Percentiles rank a stretch among this genome's conserved stretches.
Conservation (phyloP, 1,140 invertebrate species). For the Scaptomyza graminum region DNA sequence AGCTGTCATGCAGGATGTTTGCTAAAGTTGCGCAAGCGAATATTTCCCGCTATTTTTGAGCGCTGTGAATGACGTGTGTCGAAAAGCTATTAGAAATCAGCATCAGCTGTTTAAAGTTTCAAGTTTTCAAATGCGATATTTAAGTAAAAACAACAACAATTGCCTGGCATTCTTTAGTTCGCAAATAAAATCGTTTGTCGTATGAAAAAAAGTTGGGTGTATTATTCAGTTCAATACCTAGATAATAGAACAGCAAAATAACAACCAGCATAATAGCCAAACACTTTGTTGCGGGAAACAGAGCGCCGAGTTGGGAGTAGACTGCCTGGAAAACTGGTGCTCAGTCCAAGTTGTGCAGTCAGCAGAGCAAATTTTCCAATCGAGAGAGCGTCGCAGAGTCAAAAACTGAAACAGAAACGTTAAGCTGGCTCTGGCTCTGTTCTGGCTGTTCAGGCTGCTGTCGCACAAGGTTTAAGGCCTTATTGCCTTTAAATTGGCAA, state of each 20-base stretch:
- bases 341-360: slow-evolving; percentile 37
- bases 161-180: no score
- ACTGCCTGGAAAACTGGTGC: slow-evolving; percentile 41
- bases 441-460: slow-evolving; percentile 33
- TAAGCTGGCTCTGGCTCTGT: no score
- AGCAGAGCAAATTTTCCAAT: slow-evolving; percentile 31
- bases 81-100: background rate
- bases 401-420: slow-evolving; percentile 45
- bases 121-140: background rate
- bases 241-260: background rate
- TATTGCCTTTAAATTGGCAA: slow-evolving; percentile 28
- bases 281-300: slow-evolving; percentile 16
- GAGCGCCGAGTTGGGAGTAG: slow-evolving; percentile 11
- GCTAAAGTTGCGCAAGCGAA: slow-evolving; percentile 48
- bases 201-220: no score
- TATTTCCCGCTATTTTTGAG: slow-evolving; percentile 53
- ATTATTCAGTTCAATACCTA: no score
- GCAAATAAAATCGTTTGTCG: no score
- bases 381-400: slow-evolving; percentile 28
- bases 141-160: background rate
- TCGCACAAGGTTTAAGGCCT: slow-evolving; percentile 17
- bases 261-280: slow-evolving; percentile 6
- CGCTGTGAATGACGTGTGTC: slow-evolving; percentile 5
- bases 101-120: slow-evolving; percentile 34
- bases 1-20: slow-evolving; percentile 49